A percentile compares a stretch with the other conserved stretches of the same genome.
Evolutionary conservation across 2,888 invertebrate genomes (phyloP).

Genomic region (Yponomeuta malinellus): DNA sequence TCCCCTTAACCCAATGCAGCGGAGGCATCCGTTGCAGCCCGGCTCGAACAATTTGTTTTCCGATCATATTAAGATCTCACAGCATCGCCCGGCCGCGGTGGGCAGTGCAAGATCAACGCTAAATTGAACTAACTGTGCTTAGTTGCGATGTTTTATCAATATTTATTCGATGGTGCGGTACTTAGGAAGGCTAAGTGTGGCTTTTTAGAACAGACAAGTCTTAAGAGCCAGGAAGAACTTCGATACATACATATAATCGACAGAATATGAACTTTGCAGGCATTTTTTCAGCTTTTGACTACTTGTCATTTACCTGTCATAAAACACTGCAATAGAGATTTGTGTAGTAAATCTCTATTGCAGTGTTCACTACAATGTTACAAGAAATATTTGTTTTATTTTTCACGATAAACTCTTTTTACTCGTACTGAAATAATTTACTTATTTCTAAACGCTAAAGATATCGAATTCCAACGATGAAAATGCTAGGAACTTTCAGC

Average conservation of each 20-base stretch:
- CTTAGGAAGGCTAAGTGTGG: background rate
- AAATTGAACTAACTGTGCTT: conserved; percentile 61
- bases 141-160: background rate
- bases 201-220: background rate
- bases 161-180: background rate
- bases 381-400: too few species aligned
- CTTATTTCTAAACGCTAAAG: too few species aligned
- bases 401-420: too few species aligned
- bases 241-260: too few species aligned
- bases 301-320: too few species aligned
- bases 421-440: too few species aligned
- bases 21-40: background rate
- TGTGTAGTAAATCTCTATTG: too few species aligned
- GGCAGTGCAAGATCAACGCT: conserved; percentile 23
- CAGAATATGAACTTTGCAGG: too few species aligned
- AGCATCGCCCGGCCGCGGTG: conserved; percentile 29
- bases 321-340: too few species aligned
- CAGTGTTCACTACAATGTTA: too few species aligned
- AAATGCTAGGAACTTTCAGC: background rate
- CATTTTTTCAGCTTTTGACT: too few species aligned
- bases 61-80: conserved; percentile 55
- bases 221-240: background rate
- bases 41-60: conserved; percentile 42
- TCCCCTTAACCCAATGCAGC: background rate
- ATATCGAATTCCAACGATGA: too few species aligned